Percentiles rank a stretch among this genome's conserved stretches.
Conservation (phyloP, 2,113 vertebrate genomes). For the Sebastes fasciatus region DNA sequence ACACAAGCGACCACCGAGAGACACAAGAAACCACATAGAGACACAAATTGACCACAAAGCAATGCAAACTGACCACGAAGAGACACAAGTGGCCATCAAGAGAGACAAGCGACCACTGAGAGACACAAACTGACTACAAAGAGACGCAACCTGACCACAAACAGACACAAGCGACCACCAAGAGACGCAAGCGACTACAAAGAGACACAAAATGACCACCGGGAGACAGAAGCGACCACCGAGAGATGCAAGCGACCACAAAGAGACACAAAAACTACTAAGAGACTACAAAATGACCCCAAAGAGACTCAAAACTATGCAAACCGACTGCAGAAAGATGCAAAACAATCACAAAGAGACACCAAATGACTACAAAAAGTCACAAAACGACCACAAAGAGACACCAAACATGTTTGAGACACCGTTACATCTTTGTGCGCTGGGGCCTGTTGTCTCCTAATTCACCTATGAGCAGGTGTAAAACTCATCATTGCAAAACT, state of each 20-base stretch:
- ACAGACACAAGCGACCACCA: not conserved
- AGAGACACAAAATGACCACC: not conserved
- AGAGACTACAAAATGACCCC: not conserved
- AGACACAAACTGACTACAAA: not conserved
- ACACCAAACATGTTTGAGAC: too few relatives aligned
- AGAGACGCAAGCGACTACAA: not conserved
- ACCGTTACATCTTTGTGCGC: too few relatives aligned
- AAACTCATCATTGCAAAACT: constrained; percentile 32
- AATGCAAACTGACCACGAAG: not conserved
- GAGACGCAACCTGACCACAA: not conserved
- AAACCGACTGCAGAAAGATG: not conserved
- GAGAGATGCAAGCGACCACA: not conserved
- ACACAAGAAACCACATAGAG: not conserved
- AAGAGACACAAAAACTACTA: not conserved
- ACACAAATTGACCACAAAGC: not conserved
- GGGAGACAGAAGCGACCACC: not conserved
- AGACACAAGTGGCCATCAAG: too few relatives aligned
- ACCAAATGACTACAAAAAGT: not conserved
- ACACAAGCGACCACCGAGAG: not conserved
- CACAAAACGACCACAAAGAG: not conserved
- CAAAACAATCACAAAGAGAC: not conserved
- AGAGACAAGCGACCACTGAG: too few relatives aligned
- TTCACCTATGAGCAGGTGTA: constrained; percentile 2
- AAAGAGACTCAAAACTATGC: not conserved
- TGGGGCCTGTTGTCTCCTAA: not conserved